Conservation (phyloP, 2,797 vertebrate species). For the Enteromius thamalakanensis region DNA sequence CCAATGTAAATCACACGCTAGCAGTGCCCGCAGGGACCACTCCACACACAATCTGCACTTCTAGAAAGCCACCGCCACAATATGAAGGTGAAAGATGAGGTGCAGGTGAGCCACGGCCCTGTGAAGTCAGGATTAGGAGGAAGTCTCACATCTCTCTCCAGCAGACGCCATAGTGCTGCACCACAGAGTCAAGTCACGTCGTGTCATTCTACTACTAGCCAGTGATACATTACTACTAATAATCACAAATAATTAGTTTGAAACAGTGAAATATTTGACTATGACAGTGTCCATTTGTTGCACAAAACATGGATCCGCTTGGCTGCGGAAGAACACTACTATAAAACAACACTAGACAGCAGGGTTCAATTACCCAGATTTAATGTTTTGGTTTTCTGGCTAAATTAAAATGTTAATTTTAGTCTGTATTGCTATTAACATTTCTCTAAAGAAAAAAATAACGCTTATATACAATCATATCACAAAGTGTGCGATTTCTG, state of each 20-base stretch:
- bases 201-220: background rate
- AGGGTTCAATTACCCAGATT: background rate
- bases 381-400: background rate
- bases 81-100: conserved; percentile 10
- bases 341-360: background rate
- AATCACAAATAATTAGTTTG: background rate
- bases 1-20: background rate
- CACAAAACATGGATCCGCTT: background rate
- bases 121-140: conserved; percentile 3
- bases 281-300: background rate
- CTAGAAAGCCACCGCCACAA: background rate
- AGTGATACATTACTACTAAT: background rate
- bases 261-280: background rate
- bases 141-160: background rate
- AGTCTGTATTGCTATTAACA: background rate
- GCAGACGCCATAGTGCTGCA: background rate
- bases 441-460: background rate
- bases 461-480: background rate
- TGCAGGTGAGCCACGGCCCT: background rate
- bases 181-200: background rate
- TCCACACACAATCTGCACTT: background rate
- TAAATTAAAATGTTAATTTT: background rate
- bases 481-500: background rate
- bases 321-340: background rate
- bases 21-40: background rate